phyloP scores from a whole-genome alignment of 2,113 vertebrate species.

The Passer domesticus region DNA sequence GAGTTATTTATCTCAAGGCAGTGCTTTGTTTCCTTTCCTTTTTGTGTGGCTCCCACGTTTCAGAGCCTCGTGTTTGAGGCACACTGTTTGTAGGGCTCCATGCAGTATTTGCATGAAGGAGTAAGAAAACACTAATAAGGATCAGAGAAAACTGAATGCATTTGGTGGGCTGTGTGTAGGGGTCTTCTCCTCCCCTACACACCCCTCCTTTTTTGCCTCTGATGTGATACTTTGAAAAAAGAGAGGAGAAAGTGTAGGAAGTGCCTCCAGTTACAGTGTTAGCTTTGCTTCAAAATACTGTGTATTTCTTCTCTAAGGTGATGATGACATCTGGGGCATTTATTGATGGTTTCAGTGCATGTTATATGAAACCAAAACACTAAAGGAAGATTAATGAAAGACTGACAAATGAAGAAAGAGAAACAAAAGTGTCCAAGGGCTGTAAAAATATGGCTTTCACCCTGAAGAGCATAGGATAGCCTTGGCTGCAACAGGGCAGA shows the following conservation, averaged over 20 bases:
- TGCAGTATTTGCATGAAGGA: neutral
- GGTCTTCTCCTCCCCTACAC: neutral
- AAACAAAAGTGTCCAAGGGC: neutral
- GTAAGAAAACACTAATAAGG: neutral
- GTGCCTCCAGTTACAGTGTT: neutral
- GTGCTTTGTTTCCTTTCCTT: neutral
- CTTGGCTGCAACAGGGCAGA: neutral
- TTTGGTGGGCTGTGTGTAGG: neutral
- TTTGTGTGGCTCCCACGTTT: neutral
- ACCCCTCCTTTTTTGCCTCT: neutral
- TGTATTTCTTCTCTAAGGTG: neutral
- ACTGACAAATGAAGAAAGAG: neutral
- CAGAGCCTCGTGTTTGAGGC: neutral
- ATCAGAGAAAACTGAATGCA: neutral
- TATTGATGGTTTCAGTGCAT: neutral
- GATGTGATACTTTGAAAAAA: neutral
- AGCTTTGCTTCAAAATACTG: neutral
- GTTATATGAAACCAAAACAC: neutral
- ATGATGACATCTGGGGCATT: neutral
- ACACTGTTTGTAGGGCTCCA: neutral
- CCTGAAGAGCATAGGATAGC: neutral
- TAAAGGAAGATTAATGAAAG: neutral
- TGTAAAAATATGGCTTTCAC: neutral
- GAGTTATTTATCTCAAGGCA: neutral
- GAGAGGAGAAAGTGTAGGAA: neutral